These are phyloP conservation scores for Cetonia aurata DNA, from an alignment of 2,888 invertebrate genomes.

Conservation along the genomic window DNA sequence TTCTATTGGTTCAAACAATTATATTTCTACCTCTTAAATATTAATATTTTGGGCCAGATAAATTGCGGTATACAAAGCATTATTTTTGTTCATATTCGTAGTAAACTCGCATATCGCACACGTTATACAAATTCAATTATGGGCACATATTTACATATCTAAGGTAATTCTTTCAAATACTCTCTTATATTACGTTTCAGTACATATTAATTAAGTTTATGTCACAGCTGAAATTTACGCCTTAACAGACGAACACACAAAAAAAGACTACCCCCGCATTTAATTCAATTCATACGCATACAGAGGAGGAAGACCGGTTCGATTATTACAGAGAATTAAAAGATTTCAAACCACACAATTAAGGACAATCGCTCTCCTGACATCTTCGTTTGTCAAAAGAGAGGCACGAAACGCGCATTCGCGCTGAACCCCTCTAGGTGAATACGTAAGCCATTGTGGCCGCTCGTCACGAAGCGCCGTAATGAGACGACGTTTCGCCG, in stretches of 20 bases:
- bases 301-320: neutral
- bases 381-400: slow-evolving; percentile 6
- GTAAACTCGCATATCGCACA: too few relatives aligned
- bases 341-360: slow-evolving; percentile 24
- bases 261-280: neutral
- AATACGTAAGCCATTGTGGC: slow-evolving; percentile 18
- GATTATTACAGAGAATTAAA: slow-evolving; percentile 15
- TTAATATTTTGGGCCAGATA: too few relatives aligned
- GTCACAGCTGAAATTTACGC: too few relatives aligned
- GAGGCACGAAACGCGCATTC: slow-evolving; percentile 8
- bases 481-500: slow-evolving; percentile 36
- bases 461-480: slow-evolving; percentile 29
- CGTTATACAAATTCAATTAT: too few relatives aligned
- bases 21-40: too few relatives aligned
- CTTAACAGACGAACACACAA: neutral
- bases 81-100: too few relatives aligned
- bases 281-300: slow-evolving; percentile 8
- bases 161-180: too few relatives aligned
- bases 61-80: too few relatives aligned
- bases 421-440: neutral
- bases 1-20: too few relatives aligned
- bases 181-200: too few relatives aligned
- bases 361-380: slow-evolving; percentile 1
- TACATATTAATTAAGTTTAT: too few relatives aligned
- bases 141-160: too few relatives aligned